These are phyloP conservation scores for Pyrocoelia pectoralis DNA, from an alignment of 2,888 invertebrate genomes.

Conservation along the genomic window DNA sequence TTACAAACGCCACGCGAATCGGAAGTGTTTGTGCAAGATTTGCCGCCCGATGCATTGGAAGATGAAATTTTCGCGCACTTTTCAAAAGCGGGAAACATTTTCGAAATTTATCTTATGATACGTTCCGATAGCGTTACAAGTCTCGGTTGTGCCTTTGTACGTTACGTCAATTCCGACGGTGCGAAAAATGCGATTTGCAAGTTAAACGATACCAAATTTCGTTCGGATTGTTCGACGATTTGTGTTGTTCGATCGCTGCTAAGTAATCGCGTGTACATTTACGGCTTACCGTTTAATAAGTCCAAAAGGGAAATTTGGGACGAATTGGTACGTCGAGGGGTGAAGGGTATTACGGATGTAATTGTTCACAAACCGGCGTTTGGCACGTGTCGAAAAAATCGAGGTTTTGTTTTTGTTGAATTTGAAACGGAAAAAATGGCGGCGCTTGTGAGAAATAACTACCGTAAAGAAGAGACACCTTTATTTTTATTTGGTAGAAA, in stretches of 20 bases:
- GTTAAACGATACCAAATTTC: background rate
- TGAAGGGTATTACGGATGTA: conserved; percentile 58
- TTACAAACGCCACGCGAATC: background rate
- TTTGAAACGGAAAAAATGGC: conserved; percentile 78
- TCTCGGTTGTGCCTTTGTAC: conserved; percentile 80
- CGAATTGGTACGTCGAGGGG: conserved; percentile 66
- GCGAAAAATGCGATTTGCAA: conserved; percentile 60
- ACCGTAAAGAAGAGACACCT: conserved; percentile 50
- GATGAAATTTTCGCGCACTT: conserved; percentile 81
- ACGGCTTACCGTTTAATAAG: conserved; percentile 44
- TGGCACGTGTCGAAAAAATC: conserved; percentile 65
- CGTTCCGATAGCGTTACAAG: conserved; percentile 79
- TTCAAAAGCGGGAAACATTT: conserved; percentile 70
- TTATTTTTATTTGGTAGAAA: conserved; percentile 71
- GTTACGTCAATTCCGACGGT: conserved; percentile 63
- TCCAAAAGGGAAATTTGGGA: conserved; percentile 67
- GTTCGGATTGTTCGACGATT: background rate
- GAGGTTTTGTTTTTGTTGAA: conserved; percentile 85
- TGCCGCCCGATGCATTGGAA: conserved; percentile 80
- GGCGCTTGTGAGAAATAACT: conserved; percentile 71
- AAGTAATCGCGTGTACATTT: conserved; percentile 51
- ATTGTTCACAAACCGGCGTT: conserved; percentile 71
- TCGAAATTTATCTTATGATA: conserved; percentile 76
- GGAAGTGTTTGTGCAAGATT: conserved; percentile 81
- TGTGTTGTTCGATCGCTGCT: conserved; percentile 20